Conservation (phyloP, 2,797 vertebrate genomes). For the Denticeps clupeoides region DNA sequence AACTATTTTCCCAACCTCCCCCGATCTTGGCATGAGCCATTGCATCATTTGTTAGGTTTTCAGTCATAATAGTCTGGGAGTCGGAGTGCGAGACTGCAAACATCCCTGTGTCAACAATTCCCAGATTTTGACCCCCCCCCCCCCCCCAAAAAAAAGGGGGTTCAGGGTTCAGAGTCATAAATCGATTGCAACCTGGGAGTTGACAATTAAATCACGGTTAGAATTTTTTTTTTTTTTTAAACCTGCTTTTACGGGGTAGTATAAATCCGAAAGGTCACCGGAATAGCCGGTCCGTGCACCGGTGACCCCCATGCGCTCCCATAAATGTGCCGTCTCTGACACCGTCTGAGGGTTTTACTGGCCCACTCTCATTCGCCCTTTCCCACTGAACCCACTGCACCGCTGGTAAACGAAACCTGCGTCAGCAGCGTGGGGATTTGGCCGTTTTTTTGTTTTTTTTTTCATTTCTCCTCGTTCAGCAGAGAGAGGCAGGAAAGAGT, state of each 20-base stretch:
- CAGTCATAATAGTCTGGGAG: neutral
- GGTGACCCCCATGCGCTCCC: slow-evolving; percentile 15
- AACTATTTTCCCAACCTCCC: no score
- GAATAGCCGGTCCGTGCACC: slow-evolving; percentile 21
- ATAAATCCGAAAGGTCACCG: slow-evolving; percentile 14
- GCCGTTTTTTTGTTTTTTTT: no score
- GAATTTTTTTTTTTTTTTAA: slow-evolving; percentile 13
- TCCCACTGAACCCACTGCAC: slow-evolving; percentile 26
- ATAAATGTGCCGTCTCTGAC: slow-evolving; percentile 25
- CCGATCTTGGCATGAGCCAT: no score
- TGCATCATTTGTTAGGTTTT: neutral
- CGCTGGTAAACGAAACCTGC: slow-evolving; percentile 20
- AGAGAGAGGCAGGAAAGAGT: slow-evolving; percentile 7
- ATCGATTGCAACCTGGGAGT: slow-evolving; percentile 1
- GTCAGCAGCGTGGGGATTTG: slow-evolving; percentile 9
- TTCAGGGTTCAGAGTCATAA: slow-evolving; percentile 19
- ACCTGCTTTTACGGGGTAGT: slow-evolving; percentile 2
- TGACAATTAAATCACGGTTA: slow-evolving; percentile 15
- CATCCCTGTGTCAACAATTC: neutral
- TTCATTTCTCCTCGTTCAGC: slow-evolving; percentile 12
- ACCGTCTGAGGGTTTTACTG: slow-evolving; percentile 18
- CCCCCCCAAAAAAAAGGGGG: no score
- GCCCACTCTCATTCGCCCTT: slow-evolving; percentile 18
- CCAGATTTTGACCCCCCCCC: no score
- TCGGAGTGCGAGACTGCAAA: neutral